These are phyloP conservation scores for Margaritifera margaritifera DNA, from an alignment of 2,888 invertebrate genomes.

Conservation along the genomic window DNA sequence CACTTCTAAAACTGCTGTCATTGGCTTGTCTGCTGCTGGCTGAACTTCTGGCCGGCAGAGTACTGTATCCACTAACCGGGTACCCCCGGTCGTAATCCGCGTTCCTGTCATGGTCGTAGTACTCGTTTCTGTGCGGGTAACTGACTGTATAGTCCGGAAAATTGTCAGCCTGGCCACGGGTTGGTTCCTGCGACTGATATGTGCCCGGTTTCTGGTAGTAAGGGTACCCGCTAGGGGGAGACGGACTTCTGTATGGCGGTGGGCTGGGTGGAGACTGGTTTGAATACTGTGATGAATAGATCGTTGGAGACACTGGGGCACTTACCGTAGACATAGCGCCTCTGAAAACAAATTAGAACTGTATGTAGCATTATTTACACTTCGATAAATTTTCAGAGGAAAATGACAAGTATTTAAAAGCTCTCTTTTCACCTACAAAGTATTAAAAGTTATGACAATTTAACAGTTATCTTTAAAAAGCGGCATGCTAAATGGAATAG, in stretches of 20 bases:
- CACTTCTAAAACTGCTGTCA: slow-evolving; percentile 36
- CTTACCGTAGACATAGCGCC: slow-evolving; percentile 25
- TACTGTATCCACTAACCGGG: slow-evolving; percentile 33
- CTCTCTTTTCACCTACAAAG: background rate
- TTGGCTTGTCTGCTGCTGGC: slow-evolving; percentile 25
- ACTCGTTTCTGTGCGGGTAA: too few species aligned
- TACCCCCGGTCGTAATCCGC: background rate
- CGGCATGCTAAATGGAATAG: too few species aligned
- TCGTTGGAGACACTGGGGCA: slow-evolving; percentile 41
- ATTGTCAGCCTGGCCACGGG: too few species aligned
- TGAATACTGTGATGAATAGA: slow-evolving; percentile 20
- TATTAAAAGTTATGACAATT: background rate
- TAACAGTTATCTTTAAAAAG: too few species aligned
- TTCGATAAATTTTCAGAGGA: too few species aligned
- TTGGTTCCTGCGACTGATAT: background rate
- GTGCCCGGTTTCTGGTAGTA: slow-evolving; percentile 14
- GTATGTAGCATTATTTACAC: background rate
- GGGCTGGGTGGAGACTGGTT: slow-evolving; percentile 18
- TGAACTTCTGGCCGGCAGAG: slow-evolving; percentile 25
- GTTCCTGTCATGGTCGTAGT: background rate
- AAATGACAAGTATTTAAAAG: background rate
- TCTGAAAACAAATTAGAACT: slow-evolving; percentile 24
- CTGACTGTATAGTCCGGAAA: too few species aligned
- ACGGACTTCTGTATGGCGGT: slow-evolving; percentile 24
- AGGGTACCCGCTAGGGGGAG: slow-evolving; percentile 19